Evolutionary conservation across 2,113 vertebrate genomes (phyloP).

Genomic region (Panthera tigris): DNA sequence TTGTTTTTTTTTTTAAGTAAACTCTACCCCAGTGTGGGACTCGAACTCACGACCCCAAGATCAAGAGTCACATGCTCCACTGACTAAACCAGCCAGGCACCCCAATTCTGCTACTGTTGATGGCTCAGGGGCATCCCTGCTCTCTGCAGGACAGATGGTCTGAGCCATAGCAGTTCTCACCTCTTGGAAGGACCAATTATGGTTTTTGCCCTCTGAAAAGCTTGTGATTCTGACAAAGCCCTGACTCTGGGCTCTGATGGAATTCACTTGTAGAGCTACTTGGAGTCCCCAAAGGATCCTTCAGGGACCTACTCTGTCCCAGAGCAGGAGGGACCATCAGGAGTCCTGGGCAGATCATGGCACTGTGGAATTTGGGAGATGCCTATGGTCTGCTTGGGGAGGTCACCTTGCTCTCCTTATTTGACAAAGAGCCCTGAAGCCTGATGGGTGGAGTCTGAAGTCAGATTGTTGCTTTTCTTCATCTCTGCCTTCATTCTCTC

Average conservation of each 20-base stretch:
- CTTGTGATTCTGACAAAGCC: not conserved
- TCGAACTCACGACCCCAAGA: not conserved
- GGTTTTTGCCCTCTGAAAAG: not conserved
- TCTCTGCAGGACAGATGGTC: not conserved
- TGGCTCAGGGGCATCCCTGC: no score
- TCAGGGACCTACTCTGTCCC: not conserved
- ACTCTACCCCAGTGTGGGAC: not conserved
- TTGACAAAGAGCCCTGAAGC: not conserved
- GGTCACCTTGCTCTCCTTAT: not conserved
- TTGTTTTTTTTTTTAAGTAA: not conserved
- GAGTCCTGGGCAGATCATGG: not conserved
- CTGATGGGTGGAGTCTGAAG: no score
- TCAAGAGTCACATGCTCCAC: not conserved
- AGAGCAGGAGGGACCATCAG: not conserved
- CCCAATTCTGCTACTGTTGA: no score
- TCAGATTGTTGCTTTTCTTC: not conserved
- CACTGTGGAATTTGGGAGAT: not conserved
- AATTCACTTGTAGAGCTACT: not conserved
- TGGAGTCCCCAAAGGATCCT: not conserved
- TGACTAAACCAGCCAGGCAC: not conserved
- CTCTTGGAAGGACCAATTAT: not conserved
- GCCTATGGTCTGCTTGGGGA: accelerated
- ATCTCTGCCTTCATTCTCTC: not conserved
- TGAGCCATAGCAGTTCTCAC: not conserved
- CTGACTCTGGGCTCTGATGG: no score